Evolutionary conservation across 2,797 vertebrate genomes (phyloP).

Genomic region (Threskiornis aethiopicus): DNA sequence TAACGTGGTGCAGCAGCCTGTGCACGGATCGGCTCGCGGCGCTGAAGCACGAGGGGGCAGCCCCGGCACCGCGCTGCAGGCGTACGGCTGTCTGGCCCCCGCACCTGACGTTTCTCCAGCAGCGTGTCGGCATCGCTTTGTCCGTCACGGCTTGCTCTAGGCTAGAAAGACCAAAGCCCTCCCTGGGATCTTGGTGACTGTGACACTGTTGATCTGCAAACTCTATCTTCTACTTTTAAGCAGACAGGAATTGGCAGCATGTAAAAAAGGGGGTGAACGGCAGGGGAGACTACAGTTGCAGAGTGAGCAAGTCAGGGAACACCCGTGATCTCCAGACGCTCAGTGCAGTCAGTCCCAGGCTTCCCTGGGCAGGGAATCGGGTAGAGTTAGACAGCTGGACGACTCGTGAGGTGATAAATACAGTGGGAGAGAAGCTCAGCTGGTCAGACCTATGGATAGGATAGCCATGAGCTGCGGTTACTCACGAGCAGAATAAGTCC

Average conservation of each 20-base stretch:
- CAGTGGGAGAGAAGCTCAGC: background rate
- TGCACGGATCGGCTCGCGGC: background rate
- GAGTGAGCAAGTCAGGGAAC: background rate
- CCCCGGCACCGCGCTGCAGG: background rate
- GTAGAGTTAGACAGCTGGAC: background rate
- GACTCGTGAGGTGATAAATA: rapidly evolving
- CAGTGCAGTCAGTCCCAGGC: rapidly evolving
- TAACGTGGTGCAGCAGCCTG: rapidly evolving
- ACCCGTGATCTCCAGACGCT: too few relatives aligned
- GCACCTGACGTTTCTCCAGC: background rate
- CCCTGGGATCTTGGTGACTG: background rate
- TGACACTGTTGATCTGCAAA: background rate
- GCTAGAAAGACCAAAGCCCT: background rate
- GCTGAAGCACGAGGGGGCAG: background rate
- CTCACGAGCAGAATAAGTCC: background rate
- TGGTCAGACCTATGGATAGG: background rate
- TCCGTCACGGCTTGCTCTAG: rapidly evolving
- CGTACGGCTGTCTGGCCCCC: background rate
- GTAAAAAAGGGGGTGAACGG: rapidly evolving
- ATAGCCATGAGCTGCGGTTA: rapidly evolving
- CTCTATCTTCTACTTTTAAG: too few relatives aligned
- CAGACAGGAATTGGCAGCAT: rapidly evolving
- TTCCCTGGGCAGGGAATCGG: background rate
- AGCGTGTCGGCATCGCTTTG: rapidly evolving
- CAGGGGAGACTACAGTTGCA: rapidly evolving